A percentile compares a stretch with the other conserved stretches of the same genome.
These are phyloP conservation scores for Dromaius novaehollandiae DNA, from an alignment of 2,113 vertebrate species.

Conservation along the genomic window DNA sequence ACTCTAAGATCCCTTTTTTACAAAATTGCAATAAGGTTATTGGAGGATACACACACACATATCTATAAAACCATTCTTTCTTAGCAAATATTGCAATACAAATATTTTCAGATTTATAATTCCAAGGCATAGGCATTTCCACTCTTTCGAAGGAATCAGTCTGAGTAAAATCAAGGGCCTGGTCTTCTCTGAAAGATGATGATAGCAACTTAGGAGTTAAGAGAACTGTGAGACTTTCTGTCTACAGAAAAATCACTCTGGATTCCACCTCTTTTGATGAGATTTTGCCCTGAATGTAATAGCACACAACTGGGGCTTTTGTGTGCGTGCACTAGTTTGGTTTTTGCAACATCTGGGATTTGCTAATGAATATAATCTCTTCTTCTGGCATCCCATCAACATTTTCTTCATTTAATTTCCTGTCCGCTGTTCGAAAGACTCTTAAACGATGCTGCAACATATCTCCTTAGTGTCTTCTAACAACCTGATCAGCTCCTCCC, in stretches of 20 bases:
- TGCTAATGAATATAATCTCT: background rate
- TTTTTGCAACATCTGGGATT: background rate
- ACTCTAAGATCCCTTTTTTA: background rate
- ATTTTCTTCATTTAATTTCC: background rate
- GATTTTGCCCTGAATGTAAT: background rate
- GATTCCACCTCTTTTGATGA: background rate
- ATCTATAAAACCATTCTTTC: background rate
- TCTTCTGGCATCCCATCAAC: background rate
- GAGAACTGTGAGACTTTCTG: background rate
- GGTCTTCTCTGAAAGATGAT: background rate
- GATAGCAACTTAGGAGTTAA: background rate
- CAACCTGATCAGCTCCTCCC: background rate
- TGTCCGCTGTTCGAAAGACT: background rate
- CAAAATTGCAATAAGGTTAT: background rate
- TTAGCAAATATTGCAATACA: background rate
- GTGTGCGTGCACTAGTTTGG: rapidly evolving
- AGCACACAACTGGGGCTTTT: background rate
- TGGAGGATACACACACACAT: background rate
- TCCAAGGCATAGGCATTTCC: background rate
- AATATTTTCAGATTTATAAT: background rate
- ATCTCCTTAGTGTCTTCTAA: background rate
- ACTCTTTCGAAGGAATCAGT: background rate
- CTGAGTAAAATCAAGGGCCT: background rate
- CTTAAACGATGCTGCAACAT: background rate
- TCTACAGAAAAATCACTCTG: background rate